phyloP scores from a whole-genome alignment of 92 coral and sea anemone species.

The Bergia puertoricense region DNA sequence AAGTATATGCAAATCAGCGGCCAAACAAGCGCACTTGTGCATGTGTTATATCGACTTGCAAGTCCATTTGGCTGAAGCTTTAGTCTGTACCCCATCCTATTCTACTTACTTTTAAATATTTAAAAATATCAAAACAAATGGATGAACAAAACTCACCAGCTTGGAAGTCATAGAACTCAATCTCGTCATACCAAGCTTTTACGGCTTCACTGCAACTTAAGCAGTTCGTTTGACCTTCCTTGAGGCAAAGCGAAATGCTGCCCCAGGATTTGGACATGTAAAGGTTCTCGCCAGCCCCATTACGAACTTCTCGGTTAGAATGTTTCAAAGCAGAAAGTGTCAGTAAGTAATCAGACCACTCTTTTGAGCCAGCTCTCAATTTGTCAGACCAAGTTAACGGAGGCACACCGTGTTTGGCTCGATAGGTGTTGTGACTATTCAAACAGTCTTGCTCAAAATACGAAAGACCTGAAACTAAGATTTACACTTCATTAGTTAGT shows the following conservation, averaged over 20 bases:
- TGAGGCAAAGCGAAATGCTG: not conserved
- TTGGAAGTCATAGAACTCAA: not conserved
- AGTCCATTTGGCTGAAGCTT: too few relatives aligned
- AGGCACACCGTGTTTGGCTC: conserved; percentile 10
- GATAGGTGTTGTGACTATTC: conserved; percentile 12
- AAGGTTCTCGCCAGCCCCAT: conserved; percentile 8
- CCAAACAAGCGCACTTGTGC: too few relatives aligned
- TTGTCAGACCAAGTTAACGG: not conserved
- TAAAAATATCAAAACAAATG: too few relatives aligned
- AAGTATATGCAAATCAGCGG: too few relatives aligned
- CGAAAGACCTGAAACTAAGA: conserved; percentile 14
- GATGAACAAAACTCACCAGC: not conserved
- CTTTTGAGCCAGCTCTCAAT: not conserved
- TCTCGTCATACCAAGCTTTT: conserved; percentile 16
- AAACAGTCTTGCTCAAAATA: conserved; percentile 21
- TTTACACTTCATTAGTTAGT: not conserved
- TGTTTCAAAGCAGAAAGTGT: not conserved
- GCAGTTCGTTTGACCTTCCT: conserved; percentile 11
- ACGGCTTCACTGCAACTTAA: not conserved
- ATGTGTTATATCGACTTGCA: too few relatives aligned
- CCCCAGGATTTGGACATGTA: not conserved
- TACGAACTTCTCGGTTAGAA: not conserved
- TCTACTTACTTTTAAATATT: too few relatives aligned
- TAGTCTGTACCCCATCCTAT: not conserved
- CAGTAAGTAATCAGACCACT: not conserved